Base-by-base conservation (phyloP, 2,888 invertebrate genomes). In the Megastigmus dorsalis region DNA sequence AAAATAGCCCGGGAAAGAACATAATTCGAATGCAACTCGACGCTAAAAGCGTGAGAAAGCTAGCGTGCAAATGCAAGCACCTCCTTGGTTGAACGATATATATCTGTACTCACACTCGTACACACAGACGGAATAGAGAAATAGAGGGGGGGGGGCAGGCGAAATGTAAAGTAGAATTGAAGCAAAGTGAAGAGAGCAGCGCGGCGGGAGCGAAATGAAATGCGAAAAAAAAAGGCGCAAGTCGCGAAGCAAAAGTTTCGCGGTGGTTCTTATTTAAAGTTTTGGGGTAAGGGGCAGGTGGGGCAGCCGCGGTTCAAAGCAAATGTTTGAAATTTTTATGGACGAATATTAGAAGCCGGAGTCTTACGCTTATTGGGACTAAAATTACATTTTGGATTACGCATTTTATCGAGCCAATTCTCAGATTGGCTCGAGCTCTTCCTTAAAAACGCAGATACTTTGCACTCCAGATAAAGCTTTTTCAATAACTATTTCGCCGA, bases 1-100 rank as follows among this genome's bases (percentile, higher is more conserved):
- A 20, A 69, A 69, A 69, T 41, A 30, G 60, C 41, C 50, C 0
- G 36, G n/a, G 30, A 59, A 69, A 68, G 60, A 62, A 70, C 43
- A 70, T 62, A 70, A 59, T 50, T 60, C 59, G 69, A 52, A 54
- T 54, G 54, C 33, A n/a, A 13, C 28, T 20, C 33, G 23, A 23
- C 45, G 33, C 45, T 57, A 33, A 57, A 57, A 57, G 57, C 36
- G 57, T 7, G 57, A 33, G 67, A 30, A 48, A 57, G 48, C 26
- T 3, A 7, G 6, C 43, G 13, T 15, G 28, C 43, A 10, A 13
- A n/a, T 9, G 26, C 36, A 30, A 48, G n/a, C n/a, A n/a, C 3
- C 36, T 50, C 13, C 18, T 10, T 4, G 23, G n/a, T n/a, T 43
- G 3, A 10, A 36, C 50, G 48, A 36, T 23, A 26, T 38, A 28